Evolutionary conservation across 2,888 invertebrate species (phyloP).

Genomic region (Amiota minor): DNA sequence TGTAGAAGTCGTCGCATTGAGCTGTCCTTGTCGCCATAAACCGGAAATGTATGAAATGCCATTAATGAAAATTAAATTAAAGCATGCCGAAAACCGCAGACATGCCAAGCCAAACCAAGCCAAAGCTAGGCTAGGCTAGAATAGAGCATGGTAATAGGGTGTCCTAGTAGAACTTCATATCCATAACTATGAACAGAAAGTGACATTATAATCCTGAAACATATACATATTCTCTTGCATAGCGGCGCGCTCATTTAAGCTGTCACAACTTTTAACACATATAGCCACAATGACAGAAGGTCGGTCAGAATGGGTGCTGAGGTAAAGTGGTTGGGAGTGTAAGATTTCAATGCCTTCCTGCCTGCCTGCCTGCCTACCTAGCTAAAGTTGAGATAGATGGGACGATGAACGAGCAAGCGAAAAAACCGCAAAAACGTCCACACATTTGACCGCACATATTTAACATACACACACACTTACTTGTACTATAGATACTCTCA

Average conservation of each 20-base stretch:
- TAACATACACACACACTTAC: constrained; percentile 9
- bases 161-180: no score
- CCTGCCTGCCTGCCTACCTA: no score
- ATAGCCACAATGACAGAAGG: background rate
- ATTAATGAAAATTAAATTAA: constrained; percentile 38
- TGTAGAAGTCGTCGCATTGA: no score
- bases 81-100: constrained; percentile 7
- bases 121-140: background rate
- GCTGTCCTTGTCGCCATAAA: constrained; percentile 10
- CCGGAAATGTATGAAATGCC: constrained; percentile 25
- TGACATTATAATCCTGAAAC: constrained; percentile 9
- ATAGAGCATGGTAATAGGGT: no score
- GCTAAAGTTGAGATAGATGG: background rate
- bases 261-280: constrained; percentile 21
- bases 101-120: background rate
- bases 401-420: background rate
- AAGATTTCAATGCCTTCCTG: no score
- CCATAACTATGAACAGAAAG: no score
- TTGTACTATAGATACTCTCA: constrained; percentile 2
- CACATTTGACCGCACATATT: constrained; percentile 31
- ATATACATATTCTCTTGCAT: background rate
- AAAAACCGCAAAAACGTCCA: constrained; percentile 29
- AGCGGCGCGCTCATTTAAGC: constrained; percentile 6
- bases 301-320: no score
- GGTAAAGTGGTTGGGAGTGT: no score